These are phyloP conservation scores for Brachionus koreanus DNA, from an alignment of 1,140 invertebrate genomes.

Conservation along the genomic window DNA sequence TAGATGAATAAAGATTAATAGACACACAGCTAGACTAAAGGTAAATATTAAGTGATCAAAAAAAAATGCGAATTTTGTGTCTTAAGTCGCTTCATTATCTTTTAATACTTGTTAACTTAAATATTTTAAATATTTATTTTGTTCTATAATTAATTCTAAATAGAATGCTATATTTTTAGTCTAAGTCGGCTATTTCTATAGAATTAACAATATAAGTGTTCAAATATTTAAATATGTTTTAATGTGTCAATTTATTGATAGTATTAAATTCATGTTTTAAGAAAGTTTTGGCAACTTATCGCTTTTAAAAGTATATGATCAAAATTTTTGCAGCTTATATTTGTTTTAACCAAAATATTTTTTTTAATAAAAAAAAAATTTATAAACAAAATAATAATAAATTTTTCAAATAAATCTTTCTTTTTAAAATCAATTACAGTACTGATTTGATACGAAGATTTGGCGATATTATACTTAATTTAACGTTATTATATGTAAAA, in stretches of 20 bases:
- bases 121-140: conserved; percentile 22
- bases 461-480: no score
- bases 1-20: background rate
- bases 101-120: background rate
- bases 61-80: background rate
- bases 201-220: background rate
- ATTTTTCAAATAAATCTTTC: no score
- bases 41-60: background rate
- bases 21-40: background rate
- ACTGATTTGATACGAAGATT: no score
- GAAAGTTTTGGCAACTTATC: no score
- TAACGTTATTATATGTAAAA: no score
- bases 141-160: background rate
- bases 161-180: background rate
- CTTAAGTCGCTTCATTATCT: background rate
- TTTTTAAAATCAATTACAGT: no score
- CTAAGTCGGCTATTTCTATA: background rate
- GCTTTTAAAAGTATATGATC: no score
- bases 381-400: no score
- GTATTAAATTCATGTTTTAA: no score
- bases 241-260: background rate
- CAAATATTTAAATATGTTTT: background rate
- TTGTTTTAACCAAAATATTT: no score
- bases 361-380: no score
- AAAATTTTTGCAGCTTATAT: no score